phyloP scores from a whole-genome alignment of 2,113 vertebrate genomes.

The Neogobius melanostomus region DNA sequence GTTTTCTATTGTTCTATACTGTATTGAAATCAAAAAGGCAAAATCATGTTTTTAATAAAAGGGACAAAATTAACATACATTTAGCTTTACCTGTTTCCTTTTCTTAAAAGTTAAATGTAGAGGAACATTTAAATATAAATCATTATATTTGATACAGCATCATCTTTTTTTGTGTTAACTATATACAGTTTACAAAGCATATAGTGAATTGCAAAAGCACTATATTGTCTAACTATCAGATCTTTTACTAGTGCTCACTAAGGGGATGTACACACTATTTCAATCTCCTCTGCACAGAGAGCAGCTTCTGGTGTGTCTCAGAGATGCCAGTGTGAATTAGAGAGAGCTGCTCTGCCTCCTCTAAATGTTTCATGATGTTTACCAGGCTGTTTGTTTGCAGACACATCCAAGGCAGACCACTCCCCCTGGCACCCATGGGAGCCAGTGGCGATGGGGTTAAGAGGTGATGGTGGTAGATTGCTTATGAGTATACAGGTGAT shows the following conservation, averaged over 20 bases:
- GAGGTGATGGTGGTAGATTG: constrained; percentile 7
- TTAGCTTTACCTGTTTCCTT: too few species aligned
- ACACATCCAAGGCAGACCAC: constrained; percentile 73
- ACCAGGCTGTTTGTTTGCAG: constrained; percentile 77
- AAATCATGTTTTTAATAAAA: too few species aligned
- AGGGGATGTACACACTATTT: constrained; percentile 4
- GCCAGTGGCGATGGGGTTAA: neutral
- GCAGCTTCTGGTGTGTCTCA: constrained; percentile 65
- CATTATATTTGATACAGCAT: too few species aligned
- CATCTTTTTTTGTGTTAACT: too few species aligned
- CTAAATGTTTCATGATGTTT: constrained; percentile 85
- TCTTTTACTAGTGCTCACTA: neutral
- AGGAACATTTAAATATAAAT: too few species aligned
- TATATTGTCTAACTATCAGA: neutral
- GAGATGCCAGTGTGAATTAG: constrained; percentile 72
- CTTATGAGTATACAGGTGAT: too few species aligned
- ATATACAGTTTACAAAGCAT: neutral
- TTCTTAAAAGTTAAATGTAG: too few species aligned
- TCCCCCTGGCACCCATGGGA: constrained; percentile 57
- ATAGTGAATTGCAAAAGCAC: neutral
- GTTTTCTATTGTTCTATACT: too few species aligned
- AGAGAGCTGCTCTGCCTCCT: constrained; percentile 71
- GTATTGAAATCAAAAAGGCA: neutral
- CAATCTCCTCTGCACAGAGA: constrained; percentile 36
- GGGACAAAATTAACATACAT: too few species aligned